These are phyloP conservation scores for Prinia subflava DNA, from an alignment of 2,113 vertebrate species.

Conservation along the genomic window DNA sequence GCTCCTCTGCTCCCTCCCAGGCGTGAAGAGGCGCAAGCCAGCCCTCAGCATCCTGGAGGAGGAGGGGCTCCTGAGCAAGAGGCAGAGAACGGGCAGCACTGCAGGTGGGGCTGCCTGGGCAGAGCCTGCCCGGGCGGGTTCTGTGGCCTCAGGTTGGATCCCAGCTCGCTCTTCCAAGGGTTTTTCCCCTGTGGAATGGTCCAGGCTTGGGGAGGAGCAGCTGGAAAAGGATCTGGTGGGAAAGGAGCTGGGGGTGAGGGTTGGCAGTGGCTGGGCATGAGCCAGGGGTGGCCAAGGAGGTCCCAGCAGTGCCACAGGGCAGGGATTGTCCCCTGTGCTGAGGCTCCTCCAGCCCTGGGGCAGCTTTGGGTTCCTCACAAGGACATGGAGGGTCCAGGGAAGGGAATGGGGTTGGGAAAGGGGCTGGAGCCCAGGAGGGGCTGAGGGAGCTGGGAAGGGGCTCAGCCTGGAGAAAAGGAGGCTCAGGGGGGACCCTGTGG, in stretches of 20 bases:
- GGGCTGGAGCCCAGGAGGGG: background rate
- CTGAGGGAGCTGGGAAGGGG: background rate
- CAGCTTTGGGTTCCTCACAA: accelerated
- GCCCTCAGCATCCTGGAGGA: conserved; percentile 67
- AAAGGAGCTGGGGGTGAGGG: background rate
- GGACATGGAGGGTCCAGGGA: accelerated
- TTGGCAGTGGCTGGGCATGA: background rate
- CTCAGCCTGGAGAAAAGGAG: background rate
- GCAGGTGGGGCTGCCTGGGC: conserved; percentile 59
- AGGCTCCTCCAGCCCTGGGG: background rate
- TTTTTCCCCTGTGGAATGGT: background rate
- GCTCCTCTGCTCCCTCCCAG: background rate
- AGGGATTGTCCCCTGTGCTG: background rate
- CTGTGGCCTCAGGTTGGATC: background rate
- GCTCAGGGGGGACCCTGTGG: background rate
- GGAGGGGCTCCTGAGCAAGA: conserved; percentile 70
- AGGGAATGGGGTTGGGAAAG: background rate
- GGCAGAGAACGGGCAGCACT: conserved; percentile 22
- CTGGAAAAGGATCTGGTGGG: background rate
- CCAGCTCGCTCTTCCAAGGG: accelerated
- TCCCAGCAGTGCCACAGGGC: background rate
- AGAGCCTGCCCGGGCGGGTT: no score
- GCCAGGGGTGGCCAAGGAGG: background rate
- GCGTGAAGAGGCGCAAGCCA: conserved; percentile 47
- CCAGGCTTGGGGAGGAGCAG: background rate